phyloP scores from a whole-genome alignment of 2,888 invertebrate species.

The Watsonalla binaria region DNA sequence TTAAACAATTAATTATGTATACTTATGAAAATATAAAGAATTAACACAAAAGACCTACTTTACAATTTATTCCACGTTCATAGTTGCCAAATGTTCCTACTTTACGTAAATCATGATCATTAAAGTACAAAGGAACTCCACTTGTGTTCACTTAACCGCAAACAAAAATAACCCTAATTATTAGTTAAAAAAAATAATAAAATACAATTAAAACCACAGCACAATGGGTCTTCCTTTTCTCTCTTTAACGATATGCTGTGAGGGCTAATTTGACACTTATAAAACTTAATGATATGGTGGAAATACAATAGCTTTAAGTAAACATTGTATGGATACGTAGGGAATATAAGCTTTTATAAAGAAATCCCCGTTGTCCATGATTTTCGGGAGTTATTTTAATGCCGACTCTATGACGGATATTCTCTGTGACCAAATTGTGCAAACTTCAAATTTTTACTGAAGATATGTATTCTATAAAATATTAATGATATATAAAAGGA shows the following conservation, averaged over 20 bases:
- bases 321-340: background rate
- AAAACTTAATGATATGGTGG: constrained; percentile 17
- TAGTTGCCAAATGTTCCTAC: constrained; percentile 30
- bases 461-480: no score
- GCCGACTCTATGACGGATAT: no score
- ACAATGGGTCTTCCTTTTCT: constrained; percentile 29
- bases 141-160: constrained; percentile 36
- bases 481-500: no score
- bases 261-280: constrained; percentile 33
- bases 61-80: constrained; percentile 12
- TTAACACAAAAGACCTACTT: constrained; percentile 13
- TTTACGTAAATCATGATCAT: constrained; percentile 38
- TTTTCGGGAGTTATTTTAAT: no score
- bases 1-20: constrained; percentile 1
- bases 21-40: background rate
- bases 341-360: no score
- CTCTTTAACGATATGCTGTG: constrained; percentile 22
- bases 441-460: no score
- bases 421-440: no score
- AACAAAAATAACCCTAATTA: constrained; percentile 37
- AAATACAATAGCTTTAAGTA: constrained; percentile 2
- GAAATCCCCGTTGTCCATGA: no score
- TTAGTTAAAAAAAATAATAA: constrained; percentile 15
- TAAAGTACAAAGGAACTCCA: constrained; percentile 33
- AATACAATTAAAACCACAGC: constrained; percentile 59